Base-by-base conservation (phyloP, 2,888 invertebrate genomes). In the Clistopyga incitator region DNA sequence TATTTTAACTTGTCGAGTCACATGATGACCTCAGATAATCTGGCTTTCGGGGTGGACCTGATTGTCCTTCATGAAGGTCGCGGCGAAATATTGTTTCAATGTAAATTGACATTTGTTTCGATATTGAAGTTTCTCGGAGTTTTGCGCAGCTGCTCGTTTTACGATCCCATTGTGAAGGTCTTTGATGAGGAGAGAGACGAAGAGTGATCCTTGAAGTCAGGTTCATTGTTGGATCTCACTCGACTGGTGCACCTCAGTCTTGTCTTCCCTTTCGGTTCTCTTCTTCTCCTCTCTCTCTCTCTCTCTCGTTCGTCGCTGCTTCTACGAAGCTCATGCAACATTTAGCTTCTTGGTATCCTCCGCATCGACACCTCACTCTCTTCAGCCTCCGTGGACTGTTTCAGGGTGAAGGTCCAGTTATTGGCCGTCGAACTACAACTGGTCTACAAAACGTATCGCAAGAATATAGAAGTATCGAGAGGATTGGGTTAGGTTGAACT, bases 321-420 rank as follows among this genome's bases (percentile, higher is more conserved):
- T 90, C 88, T 84, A 47, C 87, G 89, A 89, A 90, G 84, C 90
- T 90, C 90, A 89, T 90, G 87, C 86, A 90, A 90, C 88, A 89
- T 90, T 90, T 89, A 90, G 86, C 86, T 89, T 89, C 84, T 80
- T 86, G 84, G 84, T 86, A 86, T 79, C 77, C 68, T 25, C 50
- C n/a, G 54, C 64, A 38, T n/a, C 50, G 59, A n/a, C 70, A 15
- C 50, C 61, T 70, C 34, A 45, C 20, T 64, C n/a, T 64, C 20
- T 68, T 23, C 75, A 45, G 56, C 34, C 70, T 76, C 29, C 64
- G 45, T 34, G 52, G 56, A 50, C 47, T 65, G 18, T 15, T 13
- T 4, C 13, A 34, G 6, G n/a, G 25, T 8, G 1, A 38, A 38
- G 42, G 61, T 29, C 20, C 71, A 78, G 78, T 78, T 54, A 54